Conservation (phyloP, 2,888 invertebrate genomes). For the Microctonus hyperodae region DNA sequence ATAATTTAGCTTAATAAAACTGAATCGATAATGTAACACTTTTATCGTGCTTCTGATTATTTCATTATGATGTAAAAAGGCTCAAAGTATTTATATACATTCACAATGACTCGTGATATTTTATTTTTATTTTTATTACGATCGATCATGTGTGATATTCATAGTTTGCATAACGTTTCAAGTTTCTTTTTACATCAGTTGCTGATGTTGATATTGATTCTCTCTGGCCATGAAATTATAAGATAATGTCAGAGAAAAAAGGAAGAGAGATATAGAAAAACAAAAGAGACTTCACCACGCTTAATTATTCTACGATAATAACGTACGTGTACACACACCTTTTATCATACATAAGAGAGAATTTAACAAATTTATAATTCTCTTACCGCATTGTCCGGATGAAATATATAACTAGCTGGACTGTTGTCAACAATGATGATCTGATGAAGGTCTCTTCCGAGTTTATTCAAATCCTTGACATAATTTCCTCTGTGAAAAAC, state of each 20-base stretch:
- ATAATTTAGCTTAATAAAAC: neutral
- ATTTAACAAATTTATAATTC: slow-evolving; percentile 63
- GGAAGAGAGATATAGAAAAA: neutral
- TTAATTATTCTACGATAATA: slow-evolving; percentile 2
- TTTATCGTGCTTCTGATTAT: neutral
- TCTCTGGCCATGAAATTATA: slow-evolving; percentile 26
- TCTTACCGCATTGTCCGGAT: slow-evolving; percentile 97
- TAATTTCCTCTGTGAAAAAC: slow-evolving; percentile 99
- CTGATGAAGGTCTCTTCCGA: slow-evolving; percentile 95
- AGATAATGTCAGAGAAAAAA: slow-evolving; percentile 26
- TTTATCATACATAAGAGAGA: slow-evolving; percentile 24
- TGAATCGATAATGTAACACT: neutral
- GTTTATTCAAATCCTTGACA: slow-evolving; percentile 98
- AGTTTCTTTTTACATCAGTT: slow-evolving; percentile 22
- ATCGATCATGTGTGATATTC: slow-evolving; percentile 3
- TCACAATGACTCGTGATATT: slow-evolving; percentile 31
- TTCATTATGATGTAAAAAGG: neutral
- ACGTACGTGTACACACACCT: slow-evolving; percentile 4
- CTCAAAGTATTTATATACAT: slow-evolving; percentile 15
- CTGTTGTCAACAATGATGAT: slow-evolving; percentile 99
- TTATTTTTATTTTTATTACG: slow-evolving; percentile 23
- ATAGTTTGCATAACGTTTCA: slow-evolving; percentile 13
- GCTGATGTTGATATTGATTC: slow-evolving; percentile 19
- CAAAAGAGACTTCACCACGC: neutral
- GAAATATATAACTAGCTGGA: slow-evolving; percentile 99